These are phyloP conservation scores for Brassicogethes aeneus DNA, from an alignment of 2,888 invertebrate genomes.

Conservation along the genomic window DNA sequence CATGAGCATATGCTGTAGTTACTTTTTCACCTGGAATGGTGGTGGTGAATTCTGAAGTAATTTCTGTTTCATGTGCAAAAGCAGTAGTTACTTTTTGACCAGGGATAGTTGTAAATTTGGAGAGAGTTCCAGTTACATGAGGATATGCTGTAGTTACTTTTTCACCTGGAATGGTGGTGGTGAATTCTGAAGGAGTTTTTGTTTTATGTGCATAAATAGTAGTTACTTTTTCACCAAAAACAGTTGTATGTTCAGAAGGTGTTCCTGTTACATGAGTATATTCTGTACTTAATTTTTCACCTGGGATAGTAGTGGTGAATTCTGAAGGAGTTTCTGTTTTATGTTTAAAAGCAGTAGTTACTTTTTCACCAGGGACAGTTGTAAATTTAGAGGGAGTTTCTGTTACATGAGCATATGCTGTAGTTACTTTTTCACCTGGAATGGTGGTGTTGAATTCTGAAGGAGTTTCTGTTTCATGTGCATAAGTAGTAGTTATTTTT, in stretches of 20 bases:
- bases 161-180: not conserved
- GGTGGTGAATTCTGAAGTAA: not conserved
- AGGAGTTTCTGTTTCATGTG: not conserved
- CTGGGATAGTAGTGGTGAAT: slow-evolving; percentile 1
- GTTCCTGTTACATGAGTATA: slow-evolving; percentile 4
- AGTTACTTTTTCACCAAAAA: not conserved
- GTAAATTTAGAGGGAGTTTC: slow-evolving; percentile 4
- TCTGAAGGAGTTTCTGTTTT: slow-evolving; percentile 2
- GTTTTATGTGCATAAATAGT: not conserved
- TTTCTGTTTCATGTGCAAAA: not conserved
- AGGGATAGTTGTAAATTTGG: slow-evolving; percentile 1
- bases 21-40: not conserved
- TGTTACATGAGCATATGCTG: slow-evolving; percentile 6
- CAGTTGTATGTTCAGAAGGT: not conserved
- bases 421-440: slow-evolving; percentile 1
- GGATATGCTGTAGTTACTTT: too few relatives aligned
- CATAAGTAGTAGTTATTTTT: not conserved
- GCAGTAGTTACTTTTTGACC: not conserved
- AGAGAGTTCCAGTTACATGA: slow-evolving; percentile 3
- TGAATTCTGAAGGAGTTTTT: too few relatives aligned
- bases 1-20: not conserved
- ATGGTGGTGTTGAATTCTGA: slow-evolving; percentile 1
- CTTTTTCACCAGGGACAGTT: too few relatives aligned
- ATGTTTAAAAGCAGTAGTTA: not conserved
- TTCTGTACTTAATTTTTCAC: not conserved